Conservation (phyloP, 2,113 vertebrate genomes). For the Camarhynchus parvulus region DNA sequence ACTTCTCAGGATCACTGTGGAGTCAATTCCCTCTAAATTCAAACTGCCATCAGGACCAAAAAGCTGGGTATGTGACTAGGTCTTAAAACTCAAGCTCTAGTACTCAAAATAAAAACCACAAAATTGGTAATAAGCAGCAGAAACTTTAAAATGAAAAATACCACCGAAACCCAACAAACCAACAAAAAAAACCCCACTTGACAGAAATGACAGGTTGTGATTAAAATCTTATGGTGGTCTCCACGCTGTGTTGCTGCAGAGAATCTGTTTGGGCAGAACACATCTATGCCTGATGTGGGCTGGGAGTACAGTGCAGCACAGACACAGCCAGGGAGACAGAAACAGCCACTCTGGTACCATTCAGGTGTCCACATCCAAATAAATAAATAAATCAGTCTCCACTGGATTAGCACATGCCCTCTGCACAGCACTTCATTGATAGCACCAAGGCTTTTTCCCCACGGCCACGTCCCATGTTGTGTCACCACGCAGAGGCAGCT, state of each 20-base stretch:
- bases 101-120: not conserved
- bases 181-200: not conserved
- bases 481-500: not conserved
- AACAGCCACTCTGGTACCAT: not conserved
- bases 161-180: not conserved
- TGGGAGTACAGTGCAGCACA: not conserved
- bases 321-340: not conserved
- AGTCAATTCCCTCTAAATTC: not conserved
- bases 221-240: too few species aligned
- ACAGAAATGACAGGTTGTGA: not conserved
- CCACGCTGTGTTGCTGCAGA: rapidly evolving
- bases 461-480: not conserved
- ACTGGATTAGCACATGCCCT: not conserved
- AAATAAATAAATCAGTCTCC: not conserved
- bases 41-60: not conserved
- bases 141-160: not conserved
- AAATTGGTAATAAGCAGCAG: not conserved
- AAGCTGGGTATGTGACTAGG: not conserved
- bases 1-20: not conserved
- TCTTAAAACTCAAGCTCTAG: not conserved
- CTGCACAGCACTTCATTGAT: not conserved
- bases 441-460: not conserved
- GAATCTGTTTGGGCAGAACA: not conserved
- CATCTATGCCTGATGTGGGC: rapidly evolving
- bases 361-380: not conserved